A percentile compares a stretch with the other conserved stretches of the same genome.
phyloP scores from a whole-genome alignment of 1,140 invertebrate genomes.

The Bathynomus jamesi region DNA sequence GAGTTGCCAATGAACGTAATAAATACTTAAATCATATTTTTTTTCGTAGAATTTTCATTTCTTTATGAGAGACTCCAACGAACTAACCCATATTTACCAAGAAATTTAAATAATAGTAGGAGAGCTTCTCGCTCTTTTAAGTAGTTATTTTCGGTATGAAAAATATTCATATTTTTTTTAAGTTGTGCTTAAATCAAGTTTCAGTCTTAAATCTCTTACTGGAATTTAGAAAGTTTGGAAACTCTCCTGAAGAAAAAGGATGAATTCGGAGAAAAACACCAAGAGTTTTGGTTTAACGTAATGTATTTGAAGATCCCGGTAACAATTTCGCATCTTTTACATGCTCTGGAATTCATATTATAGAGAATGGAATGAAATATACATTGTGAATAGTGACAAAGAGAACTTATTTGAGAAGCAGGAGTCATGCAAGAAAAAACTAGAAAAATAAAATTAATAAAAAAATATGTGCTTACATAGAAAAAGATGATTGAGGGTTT shows the following conservation, averaged over 20 bases:
- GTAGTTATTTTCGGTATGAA: no score
- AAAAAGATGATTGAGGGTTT: not conserved
- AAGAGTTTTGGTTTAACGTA: not conserved
- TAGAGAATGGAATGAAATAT: not conserved
- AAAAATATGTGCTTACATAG: not conserved
- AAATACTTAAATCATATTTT: no score
- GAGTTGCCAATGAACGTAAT: no score
- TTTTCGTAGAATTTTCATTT: no score
- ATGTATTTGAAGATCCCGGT: not conserved
- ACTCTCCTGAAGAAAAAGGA: not conserved
- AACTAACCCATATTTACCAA: no score
- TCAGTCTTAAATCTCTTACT: no score
- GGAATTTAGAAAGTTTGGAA: no score
- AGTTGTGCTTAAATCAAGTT: no score
- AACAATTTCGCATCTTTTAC: not conserved
- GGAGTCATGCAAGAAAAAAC: not conserved
- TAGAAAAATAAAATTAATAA: conserved; percentile 1
- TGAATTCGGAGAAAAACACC: not conserved
- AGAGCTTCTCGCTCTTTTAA: no score
- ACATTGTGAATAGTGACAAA: not conserved
- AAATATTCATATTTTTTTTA: no score
- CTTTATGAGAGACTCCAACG: no score
- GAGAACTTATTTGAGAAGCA: not conserved
- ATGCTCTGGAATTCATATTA: not conserved
- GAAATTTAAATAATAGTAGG: no score